Conservation (phyloP, 2,113 vertebrate species). For the Nothoprocta perdicaria region DNA sequence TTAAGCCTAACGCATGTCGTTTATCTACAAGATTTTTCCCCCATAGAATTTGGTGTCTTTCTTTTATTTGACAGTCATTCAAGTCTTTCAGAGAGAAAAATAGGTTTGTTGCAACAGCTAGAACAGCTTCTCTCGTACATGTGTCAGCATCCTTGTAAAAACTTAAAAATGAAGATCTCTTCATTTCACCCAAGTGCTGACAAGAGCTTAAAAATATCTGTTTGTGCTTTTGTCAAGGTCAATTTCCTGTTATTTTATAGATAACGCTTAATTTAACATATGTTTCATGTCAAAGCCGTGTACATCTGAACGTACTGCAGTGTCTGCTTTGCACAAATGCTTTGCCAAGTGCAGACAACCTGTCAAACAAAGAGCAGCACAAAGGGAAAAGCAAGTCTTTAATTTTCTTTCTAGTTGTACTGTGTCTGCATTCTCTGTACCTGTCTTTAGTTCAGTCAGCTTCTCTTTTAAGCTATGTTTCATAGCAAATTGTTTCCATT, state of each 20-base stretch:
- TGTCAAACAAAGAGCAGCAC: constrained; percentile 26
- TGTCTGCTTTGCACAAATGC: neutral
- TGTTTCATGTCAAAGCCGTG: neutral
- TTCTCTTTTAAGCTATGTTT: constrained; percentile 28
- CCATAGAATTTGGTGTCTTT: neutral
- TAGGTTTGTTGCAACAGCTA: neutral
- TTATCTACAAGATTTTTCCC: neutral
- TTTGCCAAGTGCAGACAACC: constrained; percentile 24
- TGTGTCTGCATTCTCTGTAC: constrained; percentile 7
- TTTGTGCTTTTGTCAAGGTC: constrained; percentile 1
- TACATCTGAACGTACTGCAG: neutral
- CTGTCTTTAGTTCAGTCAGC: constrained; percentile 11
- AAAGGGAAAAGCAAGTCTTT: neutral
- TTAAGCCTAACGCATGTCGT: neutral
- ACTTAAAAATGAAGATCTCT: neutral
- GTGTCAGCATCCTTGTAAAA: neutral
- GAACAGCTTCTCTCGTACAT: neutral
- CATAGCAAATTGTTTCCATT: constrained; percentile 18
- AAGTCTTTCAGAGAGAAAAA: neutral
- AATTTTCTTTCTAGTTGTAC: constrained; percentile 5
- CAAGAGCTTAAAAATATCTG: neutral
- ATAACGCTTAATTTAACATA: constrained; percentile 1
- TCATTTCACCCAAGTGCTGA: neutral
- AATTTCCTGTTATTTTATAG: neutral
- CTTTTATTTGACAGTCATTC: neutral